Evolutionary conservation across 2,888 invertebrate genomes (phyloP), one percentile per base, ranked within the genome.

Genomic region (Mantis religiosa): DNA sequence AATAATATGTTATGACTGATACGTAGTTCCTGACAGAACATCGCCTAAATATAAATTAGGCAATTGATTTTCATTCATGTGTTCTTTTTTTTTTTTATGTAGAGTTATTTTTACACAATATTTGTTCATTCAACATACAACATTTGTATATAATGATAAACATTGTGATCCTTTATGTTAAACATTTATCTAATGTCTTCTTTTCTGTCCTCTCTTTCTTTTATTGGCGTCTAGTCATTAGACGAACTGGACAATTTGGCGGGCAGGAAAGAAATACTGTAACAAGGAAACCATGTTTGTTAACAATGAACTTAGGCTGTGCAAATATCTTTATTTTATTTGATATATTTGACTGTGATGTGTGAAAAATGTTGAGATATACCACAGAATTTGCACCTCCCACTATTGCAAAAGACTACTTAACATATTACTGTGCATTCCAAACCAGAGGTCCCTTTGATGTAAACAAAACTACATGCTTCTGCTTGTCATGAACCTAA

Each of bases 221-320:
- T n/a, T n/a, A n/a, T 12, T 34, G 1, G 82, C 87, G 87, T 87
- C 87, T 87, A 87, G 87, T 87, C 87, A 87, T 15, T 87, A 87
- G 87, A 87, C 87, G 87, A 71, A 87, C 82, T 87, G 87, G 34
- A 25, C 30, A 28, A 30, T 20, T 54, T 82, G 87, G 87, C 82
- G 82, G 87, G 82, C 34, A 15, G 87, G 47, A 28, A 87, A 25
- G 81, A 15, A 12, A 81, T 34, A 87, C 82, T 82, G 28, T 41
- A 87, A n/a, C 34, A 27, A 30, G 82, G 34, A 87, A 87, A 81
- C 28, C 14, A 54, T 27, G 71, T 86, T 86, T 15, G 28, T 28
- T 81, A 34, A 82, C n/a, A 87, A 82, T 87, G 30, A 82, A 25
- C 8, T 34, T 34, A 82, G 87, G 87, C 87, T 87, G 87, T 87